Base-by-base conservation (phyloP, 2,888 invertebrate species). In the Ypsolopha scabrella region DNA sequence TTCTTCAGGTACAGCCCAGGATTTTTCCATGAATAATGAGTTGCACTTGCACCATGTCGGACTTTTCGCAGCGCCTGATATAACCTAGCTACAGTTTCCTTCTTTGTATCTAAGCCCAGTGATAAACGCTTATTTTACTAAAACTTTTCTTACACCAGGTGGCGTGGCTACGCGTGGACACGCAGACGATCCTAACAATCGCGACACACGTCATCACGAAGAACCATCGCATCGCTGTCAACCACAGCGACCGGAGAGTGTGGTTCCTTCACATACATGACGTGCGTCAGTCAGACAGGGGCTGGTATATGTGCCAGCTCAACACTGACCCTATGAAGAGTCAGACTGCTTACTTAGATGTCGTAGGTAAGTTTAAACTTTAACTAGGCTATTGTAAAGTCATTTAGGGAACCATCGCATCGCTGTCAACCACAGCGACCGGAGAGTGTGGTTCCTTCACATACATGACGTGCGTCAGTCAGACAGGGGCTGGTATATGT, bases 221-320 rank as follows among this genome's bases (percentile, higher is more conserved):
- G 80, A 95, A 95, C 79, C 94, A 94, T 74, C 88, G 96, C 55
- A 95, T 96, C 60, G 92, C 91, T 13, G 92, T 96, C 51, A 93
- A 93, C 54, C 94, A 94, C 77, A 94, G 93, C 61, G 95, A 95
- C 70, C 91, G 93, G 55, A 89, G 93, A 49, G 94, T 94, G 49
- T 96, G 95, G 95, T 94, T 92, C 72, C 88, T 96, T 44, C 94
- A 94, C 69, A 94, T 96, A 63, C 90, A 92, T 54, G 94, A 95
- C 72, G 94, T 96, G 10, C 88, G 92, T 39, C 94, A 95, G 72
- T 90, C 92, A 0, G 96, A 96, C 80, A 89, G 93, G 11, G 94
- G 96, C 55, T 95, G 94, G 92, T 96, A 96, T 83, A 95, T 95
- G 95, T 96, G 96, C 73, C 95, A 96, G 87, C 94, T 96, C 60